phyloP scores from a whole-genome alignment of 2,113 vertebrate species.

The Bubo blakistoni region DNA sequence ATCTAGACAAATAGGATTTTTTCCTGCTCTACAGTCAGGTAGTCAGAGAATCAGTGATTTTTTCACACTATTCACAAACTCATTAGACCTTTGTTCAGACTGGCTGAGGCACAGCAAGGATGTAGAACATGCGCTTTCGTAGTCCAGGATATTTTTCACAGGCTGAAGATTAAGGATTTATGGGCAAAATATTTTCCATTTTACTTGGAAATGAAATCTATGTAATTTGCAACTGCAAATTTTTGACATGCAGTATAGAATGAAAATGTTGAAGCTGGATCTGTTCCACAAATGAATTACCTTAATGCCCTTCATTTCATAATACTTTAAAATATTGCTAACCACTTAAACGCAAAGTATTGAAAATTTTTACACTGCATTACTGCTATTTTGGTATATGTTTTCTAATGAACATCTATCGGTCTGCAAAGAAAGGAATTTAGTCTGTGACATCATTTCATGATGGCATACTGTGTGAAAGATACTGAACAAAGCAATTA shows the following conservation, averaged over 20 bases:
- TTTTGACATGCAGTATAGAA: neutral
- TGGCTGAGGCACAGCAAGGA: slow-evolving; percentile 25
- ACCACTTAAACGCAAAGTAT: neutral
- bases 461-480: neutral
- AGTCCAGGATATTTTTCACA: neutral
- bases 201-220: neutral
- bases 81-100: slow-evolving; percentile 42
- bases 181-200: neutral
- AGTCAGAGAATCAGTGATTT: neutral
- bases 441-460: neutral
- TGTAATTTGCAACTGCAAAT: neutral
- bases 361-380: neutral
- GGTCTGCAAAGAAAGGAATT: neutral
- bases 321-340: neutral
- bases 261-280: neutral
- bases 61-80: slow-evolving; percentile 55
- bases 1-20: slow-evolving; percentile 30
- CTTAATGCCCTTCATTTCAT: neutral
- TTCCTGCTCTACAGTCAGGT: slow-evolving; percentile 6
- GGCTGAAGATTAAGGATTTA: neutral
- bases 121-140: neutral
- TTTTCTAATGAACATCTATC: neutral
- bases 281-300: neutral
- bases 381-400: neutral
- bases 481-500: neutral